Conservation (phyloP, 2,888 invertebrate species). For the Campoplex capitator region DNA sequence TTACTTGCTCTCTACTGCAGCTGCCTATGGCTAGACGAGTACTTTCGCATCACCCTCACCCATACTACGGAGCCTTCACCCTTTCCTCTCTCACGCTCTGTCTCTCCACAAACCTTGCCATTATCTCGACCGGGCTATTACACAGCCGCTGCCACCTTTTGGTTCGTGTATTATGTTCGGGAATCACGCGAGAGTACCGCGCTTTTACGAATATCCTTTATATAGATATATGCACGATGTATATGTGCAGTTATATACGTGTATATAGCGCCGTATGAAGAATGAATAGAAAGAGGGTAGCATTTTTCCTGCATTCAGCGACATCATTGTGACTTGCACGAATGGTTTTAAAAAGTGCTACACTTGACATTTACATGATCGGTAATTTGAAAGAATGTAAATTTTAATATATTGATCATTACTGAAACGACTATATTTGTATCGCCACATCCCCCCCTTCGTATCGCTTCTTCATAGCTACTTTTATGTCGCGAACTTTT, state of each 20-base stretch:
- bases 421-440: constrained; percentile 8
- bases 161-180: constrained; percentile 78
- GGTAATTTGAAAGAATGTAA: constrained; percentile 2
- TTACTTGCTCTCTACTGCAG: constrained; percentile 9
- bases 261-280: constrained; percentile 4
- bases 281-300: neutral
- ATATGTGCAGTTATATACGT: neutral
- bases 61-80: constrained; percentile 18
- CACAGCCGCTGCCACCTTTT: constrained; percentile 78
- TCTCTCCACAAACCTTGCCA: constrained; percentile 76
- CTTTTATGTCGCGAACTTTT: neutral
- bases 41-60: constrained; percentile 34
- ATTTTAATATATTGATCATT: constrained; percentile 11
- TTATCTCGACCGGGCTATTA: constrained; percentile 80
- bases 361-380: constrained; percentile 26
- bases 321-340: constrained; percentile 39
- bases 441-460: neutral
- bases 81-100: constrained; percentile 29
- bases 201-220: constrained; percentile 38
- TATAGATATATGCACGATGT: neutral
- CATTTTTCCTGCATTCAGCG: constrained; percentile 29
- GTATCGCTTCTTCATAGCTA: neutral
- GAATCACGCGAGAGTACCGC: constrained; percentile 78
- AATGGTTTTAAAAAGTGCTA: constrained; percentile 11
- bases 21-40: constrained; percentile 33